Percentiles rank a stretch among this genome's conserved stretches.
These are phyloP conservation scores for Amphiprion percula DNA, from an alignment of 2,113 vertebrate species.

Conservation along the genomic window DNA sequence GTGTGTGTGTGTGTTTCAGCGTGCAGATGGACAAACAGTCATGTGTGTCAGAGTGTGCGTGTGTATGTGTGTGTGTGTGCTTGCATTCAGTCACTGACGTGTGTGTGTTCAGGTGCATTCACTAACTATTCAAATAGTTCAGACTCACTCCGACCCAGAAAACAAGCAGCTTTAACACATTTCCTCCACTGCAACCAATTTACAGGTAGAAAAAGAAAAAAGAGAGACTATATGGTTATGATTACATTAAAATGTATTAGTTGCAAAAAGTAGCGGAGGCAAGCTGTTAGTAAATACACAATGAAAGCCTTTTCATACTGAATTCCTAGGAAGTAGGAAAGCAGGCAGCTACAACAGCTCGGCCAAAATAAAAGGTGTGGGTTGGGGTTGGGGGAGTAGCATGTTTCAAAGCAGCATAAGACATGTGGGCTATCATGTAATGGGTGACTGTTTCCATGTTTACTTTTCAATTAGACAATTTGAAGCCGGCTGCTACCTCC, in stretches of 20 bases:
- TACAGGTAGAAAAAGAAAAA: no score
- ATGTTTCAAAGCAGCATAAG: no score
- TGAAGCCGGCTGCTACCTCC: no score
- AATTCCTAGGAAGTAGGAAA: neutral
- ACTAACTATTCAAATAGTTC: conserved; percentile 74
- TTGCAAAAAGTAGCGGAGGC: no score
- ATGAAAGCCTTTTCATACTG: neutral
- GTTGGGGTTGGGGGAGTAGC: no score
- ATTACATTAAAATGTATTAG: no score
- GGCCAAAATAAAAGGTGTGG: neutral
- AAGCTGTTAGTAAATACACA: neutral
- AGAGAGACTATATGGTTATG: no score
- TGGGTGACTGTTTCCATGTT: no score
- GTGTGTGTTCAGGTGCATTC: conserved; percentile 47
- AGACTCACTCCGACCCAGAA: conserved; percentile 58
- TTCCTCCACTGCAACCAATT: neutral
- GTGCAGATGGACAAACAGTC: conserved; percentile 27
- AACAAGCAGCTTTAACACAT: conserved; percentile 22
- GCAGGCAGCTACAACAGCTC: neutral
- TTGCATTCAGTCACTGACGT: conserved; percentile 16
- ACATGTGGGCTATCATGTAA: no score
- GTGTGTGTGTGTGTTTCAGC: conserved; percentile 26
- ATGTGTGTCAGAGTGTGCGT: conserved; percentile 38
- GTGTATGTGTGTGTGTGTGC: conserved; percentile 32
- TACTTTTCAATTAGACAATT: no score